Conservation (phyloP, 2,113 vertebrate species). For the Leucoraja erinaceus region DNA sequence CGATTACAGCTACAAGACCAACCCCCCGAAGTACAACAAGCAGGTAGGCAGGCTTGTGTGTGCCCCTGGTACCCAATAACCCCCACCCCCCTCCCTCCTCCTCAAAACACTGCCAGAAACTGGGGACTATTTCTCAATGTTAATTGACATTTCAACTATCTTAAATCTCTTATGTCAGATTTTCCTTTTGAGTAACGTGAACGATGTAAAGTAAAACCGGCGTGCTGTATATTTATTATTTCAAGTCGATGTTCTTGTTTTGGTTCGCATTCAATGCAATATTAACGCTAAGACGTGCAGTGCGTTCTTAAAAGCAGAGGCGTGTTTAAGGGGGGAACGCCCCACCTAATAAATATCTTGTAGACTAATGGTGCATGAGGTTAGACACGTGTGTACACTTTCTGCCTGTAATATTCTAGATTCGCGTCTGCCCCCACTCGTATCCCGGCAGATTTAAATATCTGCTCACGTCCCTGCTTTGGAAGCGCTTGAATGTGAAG, state of each 20-base stretch:
- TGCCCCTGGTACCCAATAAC: neutral
- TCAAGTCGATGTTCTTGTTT: neutral
- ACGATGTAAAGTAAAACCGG: neutral
- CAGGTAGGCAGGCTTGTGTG: conserved; percentile 92
- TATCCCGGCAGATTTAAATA: too few species aligned
- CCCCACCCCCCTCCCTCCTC: too few species aligned
- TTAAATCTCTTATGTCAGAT: neutral
- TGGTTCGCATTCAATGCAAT: neutral
- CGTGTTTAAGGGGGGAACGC: too few species aligned
- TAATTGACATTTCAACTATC: neutral
- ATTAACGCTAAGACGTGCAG: neutral
- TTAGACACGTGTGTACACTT: too few species aligned
- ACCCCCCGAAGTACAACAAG: conserved; percentile 97
- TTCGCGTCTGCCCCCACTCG: too few species aligned
- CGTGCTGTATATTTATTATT: neutral
- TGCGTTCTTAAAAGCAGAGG: neutral
- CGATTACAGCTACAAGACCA: conserved; percentile 99
- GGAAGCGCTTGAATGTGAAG: too few species aligned
- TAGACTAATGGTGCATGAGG: too few species aligned
- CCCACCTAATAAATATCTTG: too few species aligned
- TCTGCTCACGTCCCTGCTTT: too few species aligned
- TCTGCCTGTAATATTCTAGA: too few species aligned
- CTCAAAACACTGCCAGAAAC: neutral
- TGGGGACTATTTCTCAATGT: too few species aligned
- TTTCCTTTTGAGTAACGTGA: neutral